Evolutionary conservation across 1,140 invertebrate genomes (phyloP).

Genomic region (Stenopsyche tienmushanensis): DNA sequence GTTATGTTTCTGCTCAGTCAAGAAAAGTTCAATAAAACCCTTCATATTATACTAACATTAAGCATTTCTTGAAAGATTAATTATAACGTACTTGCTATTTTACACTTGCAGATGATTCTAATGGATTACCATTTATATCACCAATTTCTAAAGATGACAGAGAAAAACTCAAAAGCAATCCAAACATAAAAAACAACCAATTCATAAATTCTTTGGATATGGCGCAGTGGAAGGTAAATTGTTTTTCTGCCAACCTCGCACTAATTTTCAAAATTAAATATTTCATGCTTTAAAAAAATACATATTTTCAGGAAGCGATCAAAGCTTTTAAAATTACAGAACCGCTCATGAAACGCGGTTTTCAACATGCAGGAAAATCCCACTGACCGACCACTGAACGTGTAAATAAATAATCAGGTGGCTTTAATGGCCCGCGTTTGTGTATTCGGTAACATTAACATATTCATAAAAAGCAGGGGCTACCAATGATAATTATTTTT

Average conservation of each 20-base stretch:
- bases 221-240: conserved; percentile 54
- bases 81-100: too few species aligned
- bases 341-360: conserved; percentile 40
- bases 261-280: too few species aligned
- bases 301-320: conserved; percentile 33
- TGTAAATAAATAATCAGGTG: background rate
- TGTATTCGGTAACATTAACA: background rate
- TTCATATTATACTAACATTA: too few species aligned
- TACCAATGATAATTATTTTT: background rate
- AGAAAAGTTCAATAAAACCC: too few species aligned
- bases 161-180: conserved; percentile 43
- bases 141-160: conserved; percentile 46
- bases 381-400: background rate
- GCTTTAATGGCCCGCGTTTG: background rate
- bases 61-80: too few species aligned
- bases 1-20: too few species aligned
- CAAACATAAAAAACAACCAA: conserved; percentile 47
- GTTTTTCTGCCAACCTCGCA: too few species aligned
- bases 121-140: conserved; percentile 47
- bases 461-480: background rate
- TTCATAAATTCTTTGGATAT: conserved; percentile 53
- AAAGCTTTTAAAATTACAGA: conserved; percentile 42
- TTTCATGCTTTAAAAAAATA: too few species aligned
- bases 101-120: conserved; percentile 45
- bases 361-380: background rate